Evolutionary conservation across 2,888 invertebrate genomes (phyloP).

Genomic region (Agonopterix alstromeriana): DNA sequence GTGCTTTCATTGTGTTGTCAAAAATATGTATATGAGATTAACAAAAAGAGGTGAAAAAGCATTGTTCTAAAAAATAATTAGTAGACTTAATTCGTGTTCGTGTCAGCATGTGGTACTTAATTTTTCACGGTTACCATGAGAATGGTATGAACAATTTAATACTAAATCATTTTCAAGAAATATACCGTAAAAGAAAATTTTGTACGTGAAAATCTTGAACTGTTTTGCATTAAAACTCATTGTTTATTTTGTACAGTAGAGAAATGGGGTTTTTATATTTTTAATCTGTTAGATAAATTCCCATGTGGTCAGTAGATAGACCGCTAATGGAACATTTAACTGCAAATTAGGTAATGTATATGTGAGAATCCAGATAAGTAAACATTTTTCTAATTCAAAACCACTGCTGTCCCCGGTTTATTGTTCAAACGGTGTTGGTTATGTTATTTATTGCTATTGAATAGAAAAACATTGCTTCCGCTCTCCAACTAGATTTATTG

Average conservation of each 20-base stretch:
- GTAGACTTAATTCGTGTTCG: conserved; percentile 2
- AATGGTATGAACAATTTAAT: conserved; percentile 5
- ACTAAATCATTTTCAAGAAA: conserved; percentile 1
- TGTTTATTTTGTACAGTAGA: conserved; percentile 44
- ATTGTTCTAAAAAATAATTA: conserved; percentile 9
- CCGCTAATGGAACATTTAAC: conserved; percentile 56
- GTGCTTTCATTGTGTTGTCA: conserved; percentile 6
- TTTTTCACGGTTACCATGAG: conserved; percentile 6
- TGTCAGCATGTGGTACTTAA: conserved; percentile 4
- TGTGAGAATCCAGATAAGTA: conserved; percentile 57
- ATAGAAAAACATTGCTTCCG: conserved; percentile 27
- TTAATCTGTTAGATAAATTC: conserved; percentile 37
- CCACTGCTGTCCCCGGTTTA: conserved; percentile 27
- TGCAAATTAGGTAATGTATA: conserved; percentile 66
- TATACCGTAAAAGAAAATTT: conserved; percentile 5
- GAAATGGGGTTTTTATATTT: conserved; percentile 26
- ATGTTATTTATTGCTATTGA: conserved; percentile 27
- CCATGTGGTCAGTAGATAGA: conserved; percentile 39
- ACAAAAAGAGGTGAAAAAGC: conserved; percentile 6
- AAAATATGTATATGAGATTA: conserved; percentile 4
- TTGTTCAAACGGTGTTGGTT: conserved; percentile 27
- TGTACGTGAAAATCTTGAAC: conserved; percentile 23
- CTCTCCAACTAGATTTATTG: conserved; percentile 15
- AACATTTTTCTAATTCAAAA: conserved; percentile 33
- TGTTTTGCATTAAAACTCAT: conserved; percentile 34